Evolutionary conservation across 1,140 invertebrate species (phyloP).

Genomic region (Dreissena rostriformis): DNA sequence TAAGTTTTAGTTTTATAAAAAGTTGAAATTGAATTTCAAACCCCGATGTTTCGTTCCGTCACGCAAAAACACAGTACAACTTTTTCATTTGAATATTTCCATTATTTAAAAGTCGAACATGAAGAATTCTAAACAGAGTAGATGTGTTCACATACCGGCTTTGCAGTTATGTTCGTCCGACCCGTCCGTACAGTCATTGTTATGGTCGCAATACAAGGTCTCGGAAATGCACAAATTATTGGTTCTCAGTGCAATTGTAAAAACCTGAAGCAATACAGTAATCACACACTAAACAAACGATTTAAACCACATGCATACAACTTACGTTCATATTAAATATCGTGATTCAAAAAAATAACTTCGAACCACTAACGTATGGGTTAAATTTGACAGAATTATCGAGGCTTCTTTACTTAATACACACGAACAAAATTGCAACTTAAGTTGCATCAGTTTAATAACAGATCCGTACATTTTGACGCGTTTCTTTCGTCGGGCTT

Average conservation of each 20-base stretch:
- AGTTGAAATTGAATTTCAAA: too few relatives aligned
- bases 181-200: conserved; percentile 96
- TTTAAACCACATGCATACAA: neutral
- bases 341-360: too few relatives aligned
- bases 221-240: conserved; percentile 93
- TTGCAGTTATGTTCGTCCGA: conserved; percentile 83
- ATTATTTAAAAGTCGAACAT: too few relatives aligned
- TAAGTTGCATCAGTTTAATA: too few relatives aligned
- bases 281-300: neutral
- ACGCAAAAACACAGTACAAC: too few relatives aligned
- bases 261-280: conserved; percentile 37
- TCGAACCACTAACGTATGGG: too few relatives aligned
- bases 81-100: too few relatives aligned
- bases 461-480: neutral
- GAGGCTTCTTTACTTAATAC: neutral
- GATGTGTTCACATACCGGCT: neutral
- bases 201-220: conserved; percentile 95
- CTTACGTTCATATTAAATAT: neutral
- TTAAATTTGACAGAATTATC: too few relatives aligned
- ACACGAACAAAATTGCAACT: neutral
- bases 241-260: conserved; percentile 62
- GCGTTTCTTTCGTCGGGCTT: conserved; percentile 83
- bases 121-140: too few relatives aligned
- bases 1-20: too few relatives aligned
- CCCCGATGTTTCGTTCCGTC: too few relatives aligned